Conservation (phyloP, 2,113 vertebrate species). For the Hypomesus transpacificus region DNA sequence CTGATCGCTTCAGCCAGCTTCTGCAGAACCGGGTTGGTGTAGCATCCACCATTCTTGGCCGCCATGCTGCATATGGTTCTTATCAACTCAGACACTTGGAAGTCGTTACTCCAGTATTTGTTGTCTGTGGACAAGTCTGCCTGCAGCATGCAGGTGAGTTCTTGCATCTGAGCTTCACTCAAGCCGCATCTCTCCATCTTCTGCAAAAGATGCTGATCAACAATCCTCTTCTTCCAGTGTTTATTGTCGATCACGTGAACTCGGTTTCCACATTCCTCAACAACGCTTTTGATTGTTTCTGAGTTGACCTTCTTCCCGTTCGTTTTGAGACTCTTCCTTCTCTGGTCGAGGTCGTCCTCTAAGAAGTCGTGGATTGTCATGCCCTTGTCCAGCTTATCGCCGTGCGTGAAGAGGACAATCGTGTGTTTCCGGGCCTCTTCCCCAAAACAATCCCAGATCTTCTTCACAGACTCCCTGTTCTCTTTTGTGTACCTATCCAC, state of each 20-base stretch:
- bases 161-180: neutral
- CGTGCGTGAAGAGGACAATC: constrained; percentile 50
- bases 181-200: neutral
- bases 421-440: constrained; percentile 38
- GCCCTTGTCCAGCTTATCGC: constrained; percentile 20
- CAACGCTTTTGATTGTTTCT: constrained; percentile 17
- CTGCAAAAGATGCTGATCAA: neutral
- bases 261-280: constrained; percentile 35
- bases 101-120: constrained; percentile 33
- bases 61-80: constrained; percentile 43
- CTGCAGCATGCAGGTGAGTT: neutral
- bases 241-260: constrained; percentile 55
- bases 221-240: constrained; percentile 27
- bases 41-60: constrained; percentile 21
- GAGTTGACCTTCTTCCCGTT: neutral
- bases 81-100: constrained; percentile 38
- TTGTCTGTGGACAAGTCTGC: neutral
- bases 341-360: neutral
- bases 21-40: constrained; percentile 36
- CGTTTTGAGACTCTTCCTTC: constrained; percentile 1
- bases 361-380: constrained; percentile 42
- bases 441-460: constrained; percentile 36
- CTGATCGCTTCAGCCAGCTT: neutral
- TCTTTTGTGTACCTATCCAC: constrained; percentile 38
- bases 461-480: neutral